Conservation (phyloP, 2,888 invertebrate species). For the Drosophila antonietae region DNA sequence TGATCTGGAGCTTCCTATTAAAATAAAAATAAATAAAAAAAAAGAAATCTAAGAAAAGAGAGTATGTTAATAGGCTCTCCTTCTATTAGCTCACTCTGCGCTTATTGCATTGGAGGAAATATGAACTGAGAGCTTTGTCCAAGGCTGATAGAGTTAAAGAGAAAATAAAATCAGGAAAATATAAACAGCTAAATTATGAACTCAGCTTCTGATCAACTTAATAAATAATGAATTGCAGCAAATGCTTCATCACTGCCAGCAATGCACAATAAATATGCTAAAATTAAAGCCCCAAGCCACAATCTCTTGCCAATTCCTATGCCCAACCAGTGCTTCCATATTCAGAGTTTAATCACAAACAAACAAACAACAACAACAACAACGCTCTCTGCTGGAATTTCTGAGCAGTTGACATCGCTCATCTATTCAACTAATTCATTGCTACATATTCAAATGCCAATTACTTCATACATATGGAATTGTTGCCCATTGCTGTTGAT, state of each 20-base stretch:
- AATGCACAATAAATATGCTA: too few relatives aligned
- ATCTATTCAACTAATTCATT: slow-evolving; percentile 9
- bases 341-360: not conserved
- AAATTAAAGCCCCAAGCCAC: not conserved
- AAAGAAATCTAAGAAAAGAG: too few relatives aligned
- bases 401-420: not conserved
- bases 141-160: too few relatives aligned
- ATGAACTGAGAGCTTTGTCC: too few relatives aligned
- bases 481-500: not conserved
- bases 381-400: not conserved
- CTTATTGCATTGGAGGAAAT: too few relatives aligned
- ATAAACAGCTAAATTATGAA: not conserved
- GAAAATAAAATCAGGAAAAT: not conserved
- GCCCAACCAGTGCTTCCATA: not conserved
- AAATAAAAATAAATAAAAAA: too few relatives aligned
- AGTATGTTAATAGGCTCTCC: too few relatives aligned
- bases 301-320: not conserved
- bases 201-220: not conserved
- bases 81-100: too few relatives aligned
- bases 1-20: too few relatives aligned
- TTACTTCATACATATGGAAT: slow-evolving; percentile 3
- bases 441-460: slow-evolving; percentile 31
- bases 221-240: not conserved
- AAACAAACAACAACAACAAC: not conserved
- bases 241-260: not conserved